A percentile compares a stretch with the other conserved stretches of the same genome.
phyloP scores from a whole-genome alignment of 2,797 vertebrate species.

The Rhinichthys osculus region DNA sequence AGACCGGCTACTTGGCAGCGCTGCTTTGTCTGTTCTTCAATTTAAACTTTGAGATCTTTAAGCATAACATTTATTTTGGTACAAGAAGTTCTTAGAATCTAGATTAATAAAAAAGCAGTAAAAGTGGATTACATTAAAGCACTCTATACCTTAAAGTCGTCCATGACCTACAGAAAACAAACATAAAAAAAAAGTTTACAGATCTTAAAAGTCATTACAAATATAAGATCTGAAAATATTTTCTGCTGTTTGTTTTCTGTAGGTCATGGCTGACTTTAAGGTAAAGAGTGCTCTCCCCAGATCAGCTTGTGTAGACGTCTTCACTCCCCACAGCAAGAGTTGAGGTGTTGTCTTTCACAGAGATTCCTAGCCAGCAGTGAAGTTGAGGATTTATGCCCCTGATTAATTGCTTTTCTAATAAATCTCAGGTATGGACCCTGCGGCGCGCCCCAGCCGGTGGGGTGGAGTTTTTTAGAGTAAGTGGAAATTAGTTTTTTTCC shows the following conservation, averaged over 20 bases:
- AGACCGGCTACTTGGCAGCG: too few species aligned
- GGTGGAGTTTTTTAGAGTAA: neutral
- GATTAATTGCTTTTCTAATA: slow-evolving; percentile 77
- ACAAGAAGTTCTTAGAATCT: neutral
- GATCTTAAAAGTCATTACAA: too few species aligned
- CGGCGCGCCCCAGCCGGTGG: slow-evolving; percentile 34
- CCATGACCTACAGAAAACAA: too few species aligned
- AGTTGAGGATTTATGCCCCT: slow-evolving; percentile 71
- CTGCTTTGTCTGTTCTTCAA: neutral
- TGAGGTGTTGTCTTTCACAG: slow-evolving; percentile 74
- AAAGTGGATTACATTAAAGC: neutral
- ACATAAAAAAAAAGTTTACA: too few species aligned
- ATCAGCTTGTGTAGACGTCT: slow-evolving; percentile 36
- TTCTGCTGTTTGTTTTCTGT: neutral
- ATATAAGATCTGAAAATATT: neutral
- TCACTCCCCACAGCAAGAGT: slow-evolving; percentile 52
- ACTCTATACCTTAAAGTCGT: too few species aligned
- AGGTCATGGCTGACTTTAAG: neutral
- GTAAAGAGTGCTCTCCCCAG: neutral
- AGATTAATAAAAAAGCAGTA: neutral
- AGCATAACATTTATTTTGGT: neutral
- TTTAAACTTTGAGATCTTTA: neutral
- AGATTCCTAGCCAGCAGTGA: slow-evolving; percentile 69
- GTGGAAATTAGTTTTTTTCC: slow-evolving; percentile 11
- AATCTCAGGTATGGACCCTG: slow-evolving; percentile 67